phyloP scores from a whole-genome alignment of 2,888 invertebrate species.

The Machimus atricapillus region DNA sequence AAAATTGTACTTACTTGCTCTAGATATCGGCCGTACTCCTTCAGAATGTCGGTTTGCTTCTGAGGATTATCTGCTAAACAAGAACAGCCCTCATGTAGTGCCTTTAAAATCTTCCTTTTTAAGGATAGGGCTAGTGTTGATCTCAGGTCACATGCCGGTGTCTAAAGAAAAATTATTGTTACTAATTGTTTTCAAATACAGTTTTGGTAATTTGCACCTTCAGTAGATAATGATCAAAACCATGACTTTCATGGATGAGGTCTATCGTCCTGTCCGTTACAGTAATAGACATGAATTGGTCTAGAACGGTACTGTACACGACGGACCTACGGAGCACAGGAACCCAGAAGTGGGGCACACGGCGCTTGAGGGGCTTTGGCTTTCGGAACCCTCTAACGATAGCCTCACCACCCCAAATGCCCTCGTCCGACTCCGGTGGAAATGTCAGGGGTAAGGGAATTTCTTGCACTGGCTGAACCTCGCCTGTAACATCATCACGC shows the following conservation, averaged over 20 bases:
- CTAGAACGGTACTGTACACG: conserved; percentile 88
- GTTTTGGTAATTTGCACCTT: conserved; percentile 65
- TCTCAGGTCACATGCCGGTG: conserved; percentile 88
- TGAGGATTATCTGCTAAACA: conserved; percentile 71
- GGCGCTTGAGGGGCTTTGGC: conserved; percentile 66
- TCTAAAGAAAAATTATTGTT: conserved; percentile 65
- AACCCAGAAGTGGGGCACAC: conserved; percentile 87
- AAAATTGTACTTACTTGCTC: conserved; percentile 68
- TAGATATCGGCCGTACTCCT: conserved; percentile 82
- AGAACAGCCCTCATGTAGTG: conserved; percentile 73
- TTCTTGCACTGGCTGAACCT: conserved; percentile 78
- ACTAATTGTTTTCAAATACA: conserved; percentile 30
- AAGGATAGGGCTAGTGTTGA: conserved; percentile 84
- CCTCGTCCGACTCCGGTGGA: conserved; percentile 80
- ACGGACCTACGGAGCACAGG: conserved; percentile 81
- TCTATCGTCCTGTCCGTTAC: conserved; percentile 85
- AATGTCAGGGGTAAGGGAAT: conserved; percentile 76
- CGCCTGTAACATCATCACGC: conserved; percentile 75
- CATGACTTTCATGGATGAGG: conserved; percentile 87
- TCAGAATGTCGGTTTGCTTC: conserved; percentile 74
- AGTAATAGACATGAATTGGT: conserved; percentile 80
- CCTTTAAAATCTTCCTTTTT: conserved; percentile 83
- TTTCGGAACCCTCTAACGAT: conserved; percentile 87
- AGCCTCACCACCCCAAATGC: conserved; percentile 97
- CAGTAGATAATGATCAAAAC: conserved; percentile 94